Evolutionary conservation across 2,113 vertebrate species (phyloP), one percentile per base, ranked within the genome.

Genomic region (Camelus dromedarius): DNA sequence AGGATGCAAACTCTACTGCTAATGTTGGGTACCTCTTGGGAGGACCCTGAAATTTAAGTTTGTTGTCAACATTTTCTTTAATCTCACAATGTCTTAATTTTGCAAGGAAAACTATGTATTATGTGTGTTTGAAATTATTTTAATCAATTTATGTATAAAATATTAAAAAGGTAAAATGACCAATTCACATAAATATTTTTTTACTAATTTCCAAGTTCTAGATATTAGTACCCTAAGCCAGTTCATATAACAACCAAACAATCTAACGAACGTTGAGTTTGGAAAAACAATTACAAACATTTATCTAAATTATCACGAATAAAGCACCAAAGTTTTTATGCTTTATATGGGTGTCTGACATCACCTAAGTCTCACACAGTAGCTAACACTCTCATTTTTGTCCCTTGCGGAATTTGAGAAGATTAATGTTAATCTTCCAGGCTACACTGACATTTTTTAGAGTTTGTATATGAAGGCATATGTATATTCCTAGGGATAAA

Each of bases 61-160:
- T 19, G 4, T n/a, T 9, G 52, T 56, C 9, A 30, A 11, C 5
- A 50, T 67, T 69, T 83, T 32, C 46, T 67, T 76, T 52, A 35
- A 67, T n/a, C 12, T 67, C 81, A 52, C 24, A 46, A 72, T 48
- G 16, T 83, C 30, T 84, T 91, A 50, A 92, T 84, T 94, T 75
- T 69, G 24, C 19, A 48, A 46, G 42, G 20, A 11, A 85, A 15
- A 67, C 20, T n/a, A 32, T 60, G 6, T 91, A 79, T 46, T 85
- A 62, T 32, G 38, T 69, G 1, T 48, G 11, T 72, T 30, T 77
- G 9, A 80, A 54, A n/a, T 81, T 75, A 85, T 75, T 80, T 89
- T 62, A 79, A 80, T 80, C 28, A 84, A 48, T 24, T 48, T 80
- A 54, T 24, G 24, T 56, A 2, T 48, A 80, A 75, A 16, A 1